Evolutionary conservation across 64 coral and sea anemone species (phyloP).

Genomic region (Porites lutea): DNA sequence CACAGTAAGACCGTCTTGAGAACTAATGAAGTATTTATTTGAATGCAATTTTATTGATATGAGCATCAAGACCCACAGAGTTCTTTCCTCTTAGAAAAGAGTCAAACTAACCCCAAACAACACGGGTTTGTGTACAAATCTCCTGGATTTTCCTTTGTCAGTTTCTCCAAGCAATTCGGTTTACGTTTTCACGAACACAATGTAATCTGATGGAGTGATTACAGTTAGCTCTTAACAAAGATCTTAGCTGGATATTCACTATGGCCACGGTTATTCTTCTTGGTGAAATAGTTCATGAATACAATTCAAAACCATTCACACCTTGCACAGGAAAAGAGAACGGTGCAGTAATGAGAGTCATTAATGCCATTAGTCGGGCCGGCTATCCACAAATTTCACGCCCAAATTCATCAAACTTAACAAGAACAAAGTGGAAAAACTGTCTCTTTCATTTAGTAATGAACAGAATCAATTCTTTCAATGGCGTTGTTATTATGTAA

Average conservation of each 20-base stretch:
- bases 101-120: background rate
- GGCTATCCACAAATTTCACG: background rate
- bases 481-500: background rate
- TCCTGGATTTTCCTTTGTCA: background rate
- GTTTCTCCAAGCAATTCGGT: background rate
- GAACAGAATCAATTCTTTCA: background rate
- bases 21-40: slow-evolving; percentile 52
- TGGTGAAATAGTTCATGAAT: background rate
- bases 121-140: background rate
- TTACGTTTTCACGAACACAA: background rate
- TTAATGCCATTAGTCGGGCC: slow-evolving; percentile 20
- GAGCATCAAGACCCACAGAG: background rate
- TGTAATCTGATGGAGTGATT: slow-evolving; percentile 15
- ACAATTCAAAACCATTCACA: slow-evolving; percentile 33
- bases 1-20: slow-evolving; percentile 7
- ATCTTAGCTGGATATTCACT: slow-evolving; percentile 3
- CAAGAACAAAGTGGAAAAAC: background rate
- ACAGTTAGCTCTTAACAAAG: slow-evolving; percentile 25
- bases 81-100: background rate
- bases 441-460: background rate
- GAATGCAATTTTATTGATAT: slow-evolving; percentile 28
- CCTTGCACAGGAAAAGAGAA: slow-evolving; percentile 2
- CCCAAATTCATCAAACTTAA: background rate
- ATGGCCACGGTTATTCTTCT: slow-evolving; percentile 4
- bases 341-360: background rate